These are phyloP conservation scores for Zaprionus obscuricornis DNA, from an alignment of 2,888 invertebrate genomes.

Conservation along the genomic window DNA sequence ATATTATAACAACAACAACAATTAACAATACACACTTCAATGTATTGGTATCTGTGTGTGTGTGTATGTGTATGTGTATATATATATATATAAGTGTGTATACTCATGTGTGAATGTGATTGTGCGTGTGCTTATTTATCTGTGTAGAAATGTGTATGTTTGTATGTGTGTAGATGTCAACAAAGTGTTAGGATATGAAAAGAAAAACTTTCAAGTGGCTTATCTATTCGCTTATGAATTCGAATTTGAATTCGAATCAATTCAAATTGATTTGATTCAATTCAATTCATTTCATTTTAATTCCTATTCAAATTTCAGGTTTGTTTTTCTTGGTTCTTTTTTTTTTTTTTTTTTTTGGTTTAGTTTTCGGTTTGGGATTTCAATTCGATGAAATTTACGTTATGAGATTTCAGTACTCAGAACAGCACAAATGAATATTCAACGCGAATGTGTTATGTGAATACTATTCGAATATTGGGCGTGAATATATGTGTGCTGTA, in stretches of 20 bases:
- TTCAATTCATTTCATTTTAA: constrained; percentile 31
- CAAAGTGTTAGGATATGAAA: no score
- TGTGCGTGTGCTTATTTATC: constrained; percentile 38
- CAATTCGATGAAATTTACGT: constrained; percentile 81
- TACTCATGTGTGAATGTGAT: constrained; percentile 30
- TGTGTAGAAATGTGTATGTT: constrained; percentile 5
- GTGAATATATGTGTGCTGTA: constrained; percentile 64
- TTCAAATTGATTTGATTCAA: constrained; percentile 25
- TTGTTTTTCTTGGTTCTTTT: not conserved
- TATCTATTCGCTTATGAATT: constrained; percentile 35
- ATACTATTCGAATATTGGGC: constrained; percentile 8
- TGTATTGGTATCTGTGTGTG: constrained; percentile 9
- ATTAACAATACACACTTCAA: constrained; percentile 50
- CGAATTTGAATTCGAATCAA: constrained; percentile 3
- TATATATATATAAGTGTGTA: constrained; percentile 19
- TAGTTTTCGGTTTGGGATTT: no score
- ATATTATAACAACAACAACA: constrained; percentile 61
- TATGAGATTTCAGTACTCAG: constrained; percentile 81
- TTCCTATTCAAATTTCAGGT: not conserved
- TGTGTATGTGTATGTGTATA: constrained; percentile 21
- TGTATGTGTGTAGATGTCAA: no score
- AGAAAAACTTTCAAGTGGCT: constrained; percentile 35
- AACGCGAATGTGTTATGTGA: constrained; percentile 19
- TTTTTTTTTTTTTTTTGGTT: constrained; percentile 16
- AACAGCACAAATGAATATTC: constrained; percentile 74